Percentiles rank a stretch among this genome's conserved stretches.
phyloP scores from a whole-genome alignment of 2,888 invertebrate genomes.

The Prosapia bicincta region DNA sequence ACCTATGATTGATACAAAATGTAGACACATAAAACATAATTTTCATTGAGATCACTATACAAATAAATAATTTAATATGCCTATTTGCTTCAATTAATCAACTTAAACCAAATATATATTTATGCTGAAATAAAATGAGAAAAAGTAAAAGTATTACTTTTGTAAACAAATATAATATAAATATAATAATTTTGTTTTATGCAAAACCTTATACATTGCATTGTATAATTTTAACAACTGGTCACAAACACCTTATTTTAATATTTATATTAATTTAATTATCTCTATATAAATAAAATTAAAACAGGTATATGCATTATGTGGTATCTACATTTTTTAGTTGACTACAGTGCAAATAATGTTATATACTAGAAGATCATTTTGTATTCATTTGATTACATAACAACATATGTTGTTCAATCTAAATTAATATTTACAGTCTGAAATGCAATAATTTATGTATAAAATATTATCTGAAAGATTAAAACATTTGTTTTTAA shows the following conservation, averaged over 20 bases:
- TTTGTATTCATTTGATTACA: background rate
- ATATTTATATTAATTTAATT: background rate
- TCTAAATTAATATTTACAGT: background rate
- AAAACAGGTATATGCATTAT: background rate
- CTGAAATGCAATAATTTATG: slow-evolving; percentile 24
- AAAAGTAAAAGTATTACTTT: no score
- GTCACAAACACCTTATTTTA: background rate
- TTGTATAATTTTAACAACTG: background rate
- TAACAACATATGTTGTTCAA: background rate
- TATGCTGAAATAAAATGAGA: no score
- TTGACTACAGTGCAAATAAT: background rate
- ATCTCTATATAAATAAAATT: background rate
- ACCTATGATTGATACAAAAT: no score
- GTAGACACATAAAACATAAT: no score
- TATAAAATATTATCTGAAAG: slow-evolving; percentile 17
- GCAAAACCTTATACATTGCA: no score
- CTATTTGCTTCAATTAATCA: no score
- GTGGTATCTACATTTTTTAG: background rate
- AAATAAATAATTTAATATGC: no score
- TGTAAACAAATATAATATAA: no score
- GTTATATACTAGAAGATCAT: background rate
- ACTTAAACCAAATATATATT: no score
- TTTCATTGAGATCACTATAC: no score
- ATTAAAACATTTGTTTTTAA: slow-evolving; percentile 5
- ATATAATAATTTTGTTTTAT: no score